Percentiles rank a stretch among this genome's conserved stretches.
Conservation (phyloP, 2,888 invertebrate genomes). For the Mythimna impura region DNA sequence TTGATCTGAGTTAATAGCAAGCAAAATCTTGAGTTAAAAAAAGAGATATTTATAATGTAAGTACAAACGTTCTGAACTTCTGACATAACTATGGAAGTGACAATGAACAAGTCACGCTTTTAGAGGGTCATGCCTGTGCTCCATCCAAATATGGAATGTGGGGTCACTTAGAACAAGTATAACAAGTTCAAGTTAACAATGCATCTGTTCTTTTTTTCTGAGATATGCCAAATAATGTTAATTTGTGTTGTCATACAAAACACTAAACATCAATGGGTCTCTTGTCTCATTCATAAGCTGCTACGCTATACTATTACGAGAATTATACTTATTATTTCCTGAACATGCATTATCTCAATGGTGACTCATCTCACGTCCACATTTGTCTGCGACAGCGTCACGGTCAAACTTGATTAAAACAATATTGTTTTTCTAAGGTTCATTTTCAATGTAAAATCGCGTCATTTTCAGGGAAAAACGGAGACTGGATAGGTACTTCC, state of each 20-base stretch:
- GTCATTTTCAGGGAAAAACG: slow-evolving; percentile 37
- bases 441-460: slow-evolving; percentile 24
- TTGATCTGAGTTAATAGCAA: neutral
- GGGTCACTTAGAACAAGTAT: slow-evolving; percentile 31
- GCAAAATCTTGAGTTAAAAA: slow-evolving; percentile 6
- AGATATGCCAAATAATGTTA: slow-evolving; percentile 3
- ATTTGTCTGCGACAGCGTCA: slow-evolving; percentile 48
- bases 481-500: neutral
- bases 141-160: slow-evolving; percentile 3
- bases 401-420: slow-evolving; percentile 53
- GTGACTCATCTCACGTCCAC: slow-evolving; percentile 66
- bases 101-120: slow-evolving; percentile 42
- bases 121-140: neutral
- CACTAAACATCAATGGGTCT: slow-evolving; percentile 5
- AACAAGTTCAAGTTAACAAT: slow-evolving; percentile 29
- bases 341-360: slow-evolving; percentile 36
- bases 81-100: slow-evolving; percentile 29
- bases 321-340: slow-evolving; percentile 52
- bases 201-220: neutral
- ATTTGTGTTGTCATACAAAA: slow-evolving; percentile 2
- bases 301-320: slow-evolving; percentile 6
- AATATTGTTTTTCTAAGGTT: slow-evolving; percentile 25
- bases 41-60: neutral
- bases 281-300: slow-evolving; percentile 27
- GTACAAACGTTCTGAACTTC: neutral